phyloP scores from a whole-genome alignment of 2,888 invertebrate genomes.

The Microchrysa polita region DNA sequence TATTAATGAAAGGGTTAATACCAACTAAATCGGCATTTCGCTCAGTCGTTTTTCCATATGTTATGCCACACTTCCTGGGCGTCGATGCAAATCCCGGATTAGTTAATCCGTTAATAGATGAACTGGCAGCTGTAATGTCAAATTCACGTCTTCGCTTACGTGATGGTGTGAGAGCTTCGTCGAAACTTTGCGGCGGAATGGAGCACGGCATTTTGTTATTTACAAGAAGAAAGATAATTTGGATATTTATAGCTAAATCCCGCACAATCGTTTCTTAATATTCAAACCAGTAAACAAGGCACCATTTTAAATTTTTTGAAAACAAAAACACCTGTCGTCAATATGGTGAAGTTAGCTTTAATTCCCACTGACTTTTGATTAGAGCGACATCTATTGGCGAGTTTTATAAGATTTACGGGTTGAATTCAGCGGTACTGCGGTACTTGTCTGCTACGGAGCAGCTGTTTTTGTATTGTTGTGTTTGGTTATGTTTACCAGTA shows the following conservation, averaged over 20 bases:
- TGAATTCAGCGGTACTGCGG: too few species aligned
- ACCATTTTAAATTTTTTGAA: slow-evolving; percentile 39
- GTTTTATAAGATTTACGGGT: too few species aligned
- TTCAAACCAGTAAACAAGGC: slow-evolving; percentile 21
- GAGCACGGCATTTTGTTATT: slow-evolving; percentile 45
- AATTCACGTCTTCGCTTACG: slow-evolving; percentile 62
- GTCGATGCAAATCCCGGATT: slow-evolving; percentile 62
- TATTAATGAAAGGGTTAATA: slow-evolving; percentile 49
- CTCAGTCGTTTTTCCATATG: slow-evolving; percentile 51
- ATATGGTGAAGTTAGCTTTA: too few species aligned
- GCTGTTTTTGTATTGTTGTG: too few species aligned
- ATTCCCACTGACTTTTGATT: too few species aligned
- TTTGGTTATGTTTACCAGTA: too few species aligned
- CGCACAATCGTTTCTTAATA: not conserved
- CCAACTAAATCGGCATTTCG: slow-evolving; percentile 46
- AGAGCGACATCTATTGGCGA: too few species aligned
- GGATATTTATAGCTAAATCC: not conserved
- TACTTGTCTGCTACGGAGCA: too few species aligned
- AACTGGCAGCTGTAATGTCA: slow-evolving; percentile 26
- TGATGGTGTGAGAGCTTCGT: slow-evolving; percentile 54
- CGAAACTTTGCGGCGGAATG: slow-evolving; percentile 50
- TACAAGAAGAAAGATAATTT: not conserved
- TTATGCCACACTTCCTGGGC: slow-evolving; percentile 58
- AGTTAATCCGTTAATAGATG: slow-evolving; percentile 48
- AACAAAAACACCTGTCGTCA: slow-evolving; percentile 32